phyloP scores from a whole-genome alignment of 2,888 invertebrate genomes.

The Drosophila heteroneura region DNA sequence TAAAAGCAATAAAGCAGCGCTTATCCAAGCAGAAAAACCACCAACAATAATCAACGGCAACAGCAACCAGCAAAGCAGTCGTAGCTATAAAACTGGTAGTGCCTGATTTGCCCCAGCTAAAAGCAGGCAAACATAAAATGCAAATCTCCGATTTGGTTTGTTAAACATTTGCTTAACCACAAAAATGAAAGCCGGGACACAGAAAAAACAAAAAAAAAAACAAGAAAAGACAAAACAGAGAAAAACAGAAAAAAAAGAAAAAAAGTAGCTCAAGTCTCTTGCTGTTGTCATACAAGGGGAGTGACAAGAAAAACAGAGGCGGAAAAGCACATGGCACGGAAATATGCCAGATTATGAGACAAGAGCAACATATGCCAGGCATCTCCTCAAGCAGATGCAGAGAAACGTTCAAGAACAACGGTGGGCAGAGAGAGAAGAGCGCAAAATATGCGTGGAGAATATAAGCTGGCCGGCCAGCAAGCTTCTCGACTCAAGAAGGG shows the following conservation, averaged over 20 bases:
- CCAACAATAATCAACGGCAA: slow-evolving; percentile 50
- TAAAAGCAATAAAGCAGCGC: slow-evolving; percentile 72
- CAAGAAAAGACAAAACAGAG: slow-evolving; percentile 38
- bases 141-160: slow-evolving; percentile 82
- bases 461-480: slow-evolving; percentile 54
- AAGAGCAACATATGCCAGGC: slow-evolving; percentile 76
- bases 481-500: slow-evolving; percentile 4
- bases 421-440: neutral
- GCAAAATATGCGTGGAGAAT: slow-evolving; percentile 40
- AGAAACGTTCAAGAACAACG: neutral
- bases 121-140: slow-evolving; percentile 70
- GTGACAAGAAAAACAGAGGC: slow-evolving; percentile 53
- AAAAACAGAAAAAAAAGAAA: slow-evolving; percentile 32
- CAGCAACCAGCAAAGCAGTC: neutral
- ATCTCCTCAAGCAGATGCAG: slow-evolving; percentile 10
- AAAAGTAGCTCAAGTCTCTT: slow-evolving; percentile 50
- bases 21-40: slow-evolving; percentile 65
- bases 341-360: slow-evolving; percentile 78
- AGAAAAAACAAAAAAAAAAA: slow-evolving; percentile 22
- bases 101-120: slow-evolving; percentile 41
- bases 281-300: slow-evolving; percentile 60
- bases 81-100: slow-evolving; percentile 48
- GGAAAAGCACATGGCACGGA: slow-evolving; percentile 46
- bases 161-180: slow-evolving; percentile 83
- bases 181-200: slow-evolving; percentile 56